These are phyloP conservation scores for Strix uralensis DNA, from an alignment of 2,113 vertebrate species.

Conservation along the genomic window DNA sequence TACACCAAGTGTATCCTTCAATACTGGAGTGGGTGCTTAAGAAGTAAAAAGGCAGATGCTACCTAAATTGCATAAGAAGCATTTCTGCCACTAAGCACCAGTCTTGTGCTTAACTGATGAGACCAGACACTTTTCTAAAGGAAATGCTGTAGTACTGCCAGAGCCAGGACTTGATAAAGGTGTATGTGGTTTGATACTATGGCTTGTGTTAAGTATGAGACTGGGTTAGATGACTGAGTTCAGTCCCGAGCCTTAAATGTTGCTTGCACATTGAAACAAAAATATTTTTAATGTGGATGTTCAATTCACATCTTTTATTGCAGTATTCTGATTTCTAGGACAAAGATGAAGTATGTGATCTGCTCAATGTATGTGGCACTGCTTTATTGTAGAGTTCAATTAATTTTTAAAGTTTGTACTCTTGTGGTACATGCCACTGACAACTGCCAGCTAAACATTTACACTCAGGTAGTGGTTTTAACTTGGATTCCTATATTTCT, in stretches of 20 bases:
- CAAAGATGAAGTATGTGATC: background rate
- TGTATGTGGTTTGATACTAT: fast-evolving
- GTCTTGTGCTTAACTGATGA: background rate
- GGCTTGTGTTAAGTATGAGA: background rate
- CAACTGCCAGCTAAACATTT: background rate
- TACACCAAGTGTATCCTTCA: background rate
- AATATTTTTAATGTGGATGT: background rate
- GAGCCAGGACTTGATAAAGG: background rate
- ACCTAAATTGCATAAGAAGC: background rate
- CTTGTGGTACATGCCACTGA: background rate
- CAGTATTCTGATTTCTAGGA: background rate
- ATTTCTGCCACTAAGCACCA: background rate
- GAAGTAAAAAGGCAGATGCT: background rate
- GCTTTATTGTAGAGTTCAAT: background rate
- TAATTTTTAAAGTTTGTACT: background rate
- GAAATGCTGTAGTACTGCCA: background rate
- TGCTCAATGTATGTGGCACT: background rate
- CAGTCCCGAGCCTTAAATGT: background rate
- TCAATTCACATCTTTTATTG: background rate
- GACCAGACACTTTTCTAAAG: background rate
- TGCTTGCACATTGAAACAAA: background rate
- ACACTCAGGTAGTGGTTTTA: background rate
- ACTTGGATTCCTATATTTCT: background rate
- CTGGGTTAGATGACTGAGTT: background rate
- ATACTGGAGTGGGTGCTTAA: background rate